These are phyloP conservation scores for Drosophila ercepeae DNA, from an alignment of 1,140 invertebrate species.

Conservation along the genomic window DNA sequence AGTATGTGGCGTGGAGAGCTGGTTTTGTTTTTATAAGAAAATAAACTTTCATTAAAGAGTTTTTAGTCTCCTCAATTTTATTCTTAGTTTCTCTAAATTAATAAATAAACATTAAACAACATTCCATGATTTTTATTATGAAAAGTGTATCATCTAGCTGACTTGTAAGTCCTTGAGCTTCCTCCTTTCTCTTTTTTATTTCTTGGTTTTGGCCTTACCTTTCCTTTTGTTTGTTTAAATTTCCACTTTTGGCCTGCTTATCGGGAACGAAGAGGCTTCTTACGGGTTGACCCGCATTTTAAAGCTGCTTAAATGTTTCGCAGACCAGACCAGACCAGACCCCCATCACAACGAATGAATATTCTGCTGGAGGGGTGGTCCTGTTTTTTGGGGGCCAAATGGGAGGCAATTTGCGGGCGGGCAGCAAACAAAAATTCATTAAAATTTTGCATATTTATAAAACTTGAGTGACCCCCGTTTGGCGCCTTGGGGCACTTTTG, in stretches of 20 bases:
- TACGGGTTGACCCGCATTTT: conserved; percentile 66
- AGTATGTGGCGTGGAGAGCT: background rate
- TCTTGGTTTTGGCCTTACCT: conserved; percentile 28
- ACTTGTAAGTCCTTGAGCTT: background rate
- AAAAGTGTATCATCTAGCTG: conserved; percentile 11
- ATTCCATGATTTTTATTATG: no score
- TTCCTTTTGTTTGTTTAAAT: conserved; percentile 56
- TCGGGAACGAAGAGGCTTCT: conserved; percentile 39
- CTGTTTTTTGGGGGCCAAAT: conserved; percentile 1
- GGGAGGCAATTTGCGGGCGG: conserved; percentile 21
- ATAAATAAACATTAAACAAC: no score
- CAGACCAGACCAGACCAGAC: conserved; percentile 2
- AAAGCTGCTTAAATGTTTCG: conserved; percentile 69
- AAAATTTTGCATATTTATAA: conserved; percentile 82
- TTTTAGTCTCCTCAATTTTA: no score
- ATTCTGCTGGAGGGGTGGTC: conserved; percentile 8
- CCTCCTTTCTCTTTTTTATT: conserved; percentile 16
- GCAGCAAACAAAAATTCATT: conserved; percentile 76
- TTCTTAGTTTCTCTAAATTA: no score
- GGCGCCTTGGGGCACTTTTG: conserved; percentile 59
- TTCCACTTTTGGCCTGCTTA: conserved; percentile 58
- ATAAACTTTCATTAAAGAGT: no score
- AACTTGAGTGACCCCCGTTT: conserved; percentile 70
- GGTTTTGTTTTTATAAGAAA: background rate
- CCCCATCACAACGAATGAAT: conserved; percentile 41